Evolutionary conservation across 1,140 invertebrate species (phyloP).

Genomic region (Rhopalosiphum padi): DNA sequence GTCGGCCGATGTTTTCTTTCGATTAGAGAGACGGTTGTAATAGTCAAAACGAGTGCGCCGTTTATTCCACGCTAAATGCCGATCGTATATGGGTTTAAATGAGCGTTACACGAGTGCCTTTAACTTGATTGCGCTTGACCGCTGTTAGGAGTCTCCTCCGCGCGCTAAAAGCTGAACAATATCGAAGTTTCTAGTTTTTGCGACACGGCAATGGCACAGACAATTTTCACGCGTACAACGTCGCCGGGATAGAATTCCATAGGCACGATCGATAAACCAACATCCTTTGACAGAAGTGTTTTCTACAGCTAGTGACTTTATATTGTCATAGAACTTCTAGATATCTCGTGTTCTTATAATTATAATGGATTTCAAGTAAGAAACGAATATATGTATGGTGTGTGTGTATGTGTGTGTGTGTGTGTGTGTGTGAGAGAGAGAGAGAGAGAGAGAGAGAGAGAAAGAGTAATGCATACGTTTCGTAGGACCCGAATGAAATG

Average conservation of each 20-base stretch:
- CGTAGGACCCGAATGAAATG: neutral
- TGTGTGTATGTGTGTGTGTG: too few relatives aligned
- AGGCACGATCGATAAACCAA: neutral
- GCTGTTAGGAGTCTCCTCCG: neutral
- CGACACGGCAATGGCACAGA: neutral
- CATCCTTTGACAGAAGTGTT: neutral
- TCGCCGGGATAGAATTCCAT: neutral
- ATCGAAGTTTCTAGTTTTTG: neutral
- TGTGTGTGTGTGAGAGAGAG: too few relatives aligned
- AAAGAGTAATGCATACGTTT: neutral
- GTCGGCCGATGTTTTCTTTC: slow-evolving; percentile 24
- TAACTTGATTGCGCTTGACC: neutral
- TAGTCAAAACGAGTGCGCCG: neutral
- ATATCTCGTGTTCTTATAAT: neutral
- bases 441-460: too few relatives aligned
- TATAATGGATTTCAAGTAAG: neutral
- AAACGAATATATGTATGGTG: too few relatives aligned
- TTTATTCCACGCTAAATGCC: neutral
- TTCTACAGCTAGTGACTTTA: neutral
- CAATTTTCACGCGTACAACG: neutral
- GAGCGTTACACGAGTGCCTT: neutral
- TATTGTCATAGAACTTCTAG: neutral
- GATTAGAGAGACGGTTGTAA: slow-evolving; percentile 24
- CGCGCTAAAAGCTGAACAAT: neutral
- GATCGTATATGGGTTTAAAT: neutral